Base-by-base conservation (phyloP, 2,888 invertebrate species). In the Drosophila pegasa region DNA sequence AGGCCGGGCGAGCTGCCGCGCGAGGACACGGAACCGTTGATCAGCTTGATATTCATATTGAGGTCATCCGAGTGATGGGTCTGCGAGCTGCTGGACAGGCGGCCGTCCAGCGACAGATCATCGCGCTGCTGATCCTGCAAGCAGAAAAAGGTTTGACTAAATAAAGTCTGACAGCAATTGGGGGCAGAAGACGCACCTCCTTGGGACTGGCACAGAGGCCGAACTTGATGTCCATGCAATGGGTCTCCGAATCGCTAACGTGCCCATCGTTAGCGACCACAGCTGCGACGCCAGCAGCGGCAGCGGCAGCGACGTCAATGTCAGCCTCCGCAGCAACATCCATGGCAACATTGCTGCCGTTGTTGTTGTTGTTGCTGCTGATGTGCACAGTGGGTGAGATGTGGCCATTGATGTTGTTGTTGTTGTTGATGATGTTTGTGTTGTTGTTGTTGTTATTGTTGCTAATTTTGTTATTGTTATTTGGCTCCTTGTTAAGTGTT, bases 1-100 rank as follows among this genome's bases (percentile, higher is more conserved):
- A 91, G 27, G 9, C 90, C 87, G 20, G 92, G 92, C 3, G 92
- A 91, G 68, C 92, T 92, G 78, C 89, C 92, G 55, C 92, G 90
- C 64, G 92, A 92, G 72, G 92, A 92, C 16, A 90, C 69, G 25
- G 92, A 91, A 27, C 90, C 91, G 64, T 91, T 92, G 57, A 89
- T 79, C 37, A 88, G 68, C 83, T 92, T 91, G 7, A 79, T 71
- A 38, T 73, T 86, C 71, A 91, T 82, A 56, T 85, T 82, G 27
- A 82, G 61, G 50, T 91, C 91, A 45, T 91, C 91, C 54, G 89
- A 88, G 29, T 90, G 88, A 74, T 89, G 89, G 20, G 81, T 86
- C 63, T 89, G 90, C 38, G 91, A 89, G 68, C 89, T 89, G 58
- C 82, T 90, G 38, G 91, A 91, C 75, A 90, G 83, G 27, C 88